Evolutionary conservation across 2,797 vertebrate species (phyloP).

Genomic region (Amblyraja radiata): DNA sequence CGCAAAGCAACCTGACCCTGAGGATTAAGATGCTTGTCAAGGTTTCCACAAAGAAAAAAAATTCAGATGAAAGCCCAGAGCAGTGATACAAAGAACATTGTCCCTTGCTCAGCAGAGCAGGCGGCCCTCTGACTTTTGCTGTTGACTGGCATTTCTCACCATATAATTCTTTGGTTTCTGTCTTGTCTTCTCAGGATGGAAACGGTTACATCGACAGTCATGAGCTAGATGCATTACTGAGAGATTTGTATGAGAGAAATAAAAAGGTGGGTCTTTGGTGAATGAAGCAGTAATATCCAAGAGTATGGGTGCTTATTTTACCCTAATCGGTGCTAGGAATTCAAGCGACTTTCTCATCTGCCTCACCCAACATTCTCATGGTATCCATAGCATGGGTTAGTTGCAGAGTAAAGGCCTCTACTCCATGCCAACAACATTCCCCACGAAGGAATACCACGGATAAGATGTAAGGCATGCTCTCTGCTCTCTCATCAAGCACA

Average conservation of each 20-base stretch:
- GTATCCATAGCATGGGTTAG: not conserved
- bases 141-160: not conserved
- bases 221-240: constrained; percentile 86
- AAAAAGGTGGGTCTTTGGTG: constrained; percentile 72
- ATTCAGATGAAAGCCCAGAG: not conserved
- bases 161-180: not conserved
- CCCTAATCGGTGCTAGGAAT: not conserved
- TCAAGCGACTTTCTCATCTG: not conserved
- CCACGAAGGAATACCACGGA: no score
- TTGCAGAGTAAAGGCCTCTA: not conserved
- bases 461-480: no score
- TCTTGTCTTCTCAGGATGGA: constrained; percentile 67
- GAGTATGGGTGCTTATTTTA: not conserved
- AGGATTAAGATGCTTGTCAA: not conserved
- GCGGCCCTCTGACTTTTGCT: not conserved
- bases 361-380: not conserved
- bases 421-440: no score
- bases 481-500: no score
- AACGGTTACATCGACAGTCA: constrained; percentile 90
- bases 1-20: not conserved
- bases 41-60: not conserved
- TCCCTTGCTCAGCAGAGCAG: not conserved
- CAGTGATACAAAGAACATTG: not conserved
- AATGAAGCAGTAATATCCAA: not conserved
- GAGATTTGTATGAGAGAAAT: constrained; percentile 89